Base-by-base conservation (phyloP, 2,888 invertebrate species). In the Tetranychus piercei region DNA sequence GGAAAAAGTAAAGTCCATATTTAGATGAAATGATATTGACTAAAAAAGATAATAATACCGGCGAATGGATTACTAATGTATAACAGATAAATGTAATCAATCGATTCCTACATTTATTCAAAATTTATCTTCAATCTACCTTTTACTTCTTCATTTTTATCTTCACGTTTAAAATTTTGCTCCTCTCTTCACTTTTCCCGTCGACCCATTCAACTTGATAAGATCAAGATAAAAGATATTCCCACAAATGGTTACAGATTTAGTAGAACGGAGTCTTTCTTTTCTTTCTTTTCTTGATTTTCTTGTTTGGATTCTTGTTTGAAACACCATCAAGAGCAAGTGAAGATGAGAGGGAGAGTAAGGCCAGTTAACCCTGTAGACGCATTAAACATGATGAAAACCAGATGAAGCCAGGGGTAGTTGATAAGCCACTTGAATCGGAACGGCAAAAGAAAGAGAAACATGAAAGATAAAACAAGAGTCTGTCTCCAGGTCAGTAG, bases 211-310 rank as follows among this genome's bases (percentile, higher is more conserved):
- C 34, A 34, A 34, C 34, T 34, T 34, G 34, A 34, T 34, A 34
- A 34, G 34, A 15, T 9, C 3, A 55, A 9, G 11, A 15, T 15
- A 55, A 55, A 55, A 15, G 55, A 55, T 55, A 15, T 55, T 55
- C 55, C 55, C 55, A 55, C 55, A 55, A 55, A 55, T 55, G 55
- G 55, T 55, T 55, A 15, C 11, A 55, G 55, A 15, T 15, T 55
- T 9, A 55, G 15, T 55, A 55, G 55, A 55, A 55, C 15, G 11
- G 15, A 55, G 55, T 55, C 15, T 55, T 55, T 55, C 65, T 92
- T 91, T 80, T 55, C 55, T 15, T 55, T 15, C 55, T 55, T 15
- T 94, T 94, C 88, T 87, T 72, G 86, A 84, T 69, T 86, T 84
- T 79, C 85, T 80, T 88, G 87, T 45, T 76, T 66, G 18, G 76